Evolutionary conservation across 2,113 vertebrate genomes (phyloP).

Genomic region (Lanius collurio): DNA sequence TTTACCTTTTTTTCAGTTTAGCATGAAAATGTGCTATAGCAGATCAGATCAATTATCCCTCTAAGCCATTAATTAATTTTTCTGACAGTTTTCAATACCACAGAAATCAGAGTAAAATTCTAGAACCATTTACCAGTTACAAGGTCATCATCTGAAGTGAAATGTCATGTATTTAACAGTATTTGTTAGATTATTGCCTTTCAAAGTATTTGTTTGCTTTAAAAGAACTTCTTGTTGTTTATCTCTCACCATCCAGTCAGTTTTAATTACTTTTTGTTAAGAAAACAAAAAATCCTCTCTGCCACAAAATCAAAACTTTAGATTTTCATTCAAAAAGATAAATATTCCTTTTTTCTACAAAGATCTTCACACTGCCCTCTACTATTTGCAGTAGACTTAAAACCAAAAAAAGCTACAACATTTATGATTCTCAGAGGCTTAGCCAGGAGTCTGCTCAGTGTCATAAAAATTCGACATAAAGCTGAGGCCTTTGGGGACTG

Average conservation of each 20-base stretch:
- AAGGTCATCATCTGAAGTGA: background rate
- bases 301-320: background rate
- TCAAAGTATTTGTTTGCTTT: background rate
- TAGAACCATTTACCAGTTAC: background rate
- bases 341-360: background rate
- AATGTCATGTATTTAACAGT: background rate
- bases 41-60: background rate
- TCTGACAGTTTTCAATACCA: background rate
- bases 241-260: background rate
- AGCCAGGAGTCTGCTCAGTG: background rate
- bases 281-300: background rate
- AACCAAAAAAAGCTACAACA: background rate
- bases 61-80: background rate
- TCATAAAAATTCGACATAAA: background rate
- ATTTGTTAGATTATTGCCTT: background rate
- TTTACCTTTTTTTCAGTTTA: background rate
- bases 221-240: background rate
- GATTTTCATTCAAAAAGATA: background rate
- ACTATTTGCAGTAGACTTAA: background rate
- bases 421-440: background rate
- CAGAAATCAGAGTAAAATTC: background rate
- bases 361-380: background rate
- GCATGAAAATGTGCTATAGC: background rate
- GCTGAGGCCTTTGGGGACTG: background rate
- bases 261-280: background rate